phyloP scores from a whole-genome alignment of 2,113 vertebrate species.

The Sinocyclocheilus anshuiensis region DNA sequence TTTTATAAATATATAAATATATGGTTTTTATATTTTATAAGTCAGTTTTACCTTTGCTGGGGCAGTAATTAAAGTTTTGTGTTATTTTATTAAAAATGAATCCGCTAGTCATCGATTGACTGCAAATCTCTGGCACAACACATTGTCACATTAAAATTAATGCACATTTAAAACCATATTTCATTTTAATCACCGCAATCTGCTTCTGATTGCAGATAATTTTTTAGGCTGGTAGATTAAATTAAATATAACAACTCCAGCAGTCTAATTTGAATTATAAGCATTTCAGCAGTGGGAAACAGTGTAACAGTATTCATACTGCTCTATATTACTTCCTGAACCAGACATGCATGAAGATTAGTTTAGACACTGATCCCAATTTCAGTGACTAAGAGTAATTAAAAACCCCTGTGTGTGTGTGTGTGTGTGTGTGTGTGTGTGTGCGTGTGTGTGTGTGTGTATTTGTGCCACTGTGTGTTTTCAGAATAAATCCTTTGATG shows the following conservation, averaged over 20 bases:
- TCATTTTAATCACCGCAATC: slow-evolving; percentile 48
- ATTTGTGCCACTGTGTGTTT: no score
- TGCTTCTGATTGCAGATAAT: slow-evolving; percentile 41
- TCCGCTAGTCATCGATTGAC: slow-evolving; percentile 36
- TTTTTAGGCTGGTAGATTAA: slow-evolving; percentile 47
- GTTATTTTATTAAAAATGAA: slow-evolving; percentile 27
- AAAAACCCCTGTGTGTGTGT: slow-evolving; percentile 19
- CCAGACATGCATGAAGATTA: slow-evolving; percentile 50
- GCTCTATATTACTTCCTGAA: slow-evolving; percentile 46
- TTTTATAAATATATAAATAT: slow-evolving; percentile 35
- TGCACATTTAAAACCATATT: slow-evolving; percentile 47
- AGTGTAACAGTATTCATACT: slow-evolving; percentile 24
- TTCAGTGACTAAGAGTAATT: slow-evolving; percentile 49
- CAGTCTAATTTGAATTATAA: slow-evolving; percentile 45
- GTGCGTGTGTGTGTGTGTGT: neutral
- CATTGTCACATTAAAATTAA: slow-evolving; percentile 45
- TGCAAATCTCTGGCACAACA: slow-evolving; percentile 43
- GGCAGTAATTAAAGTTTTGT: slow-evolving; percentile 18
- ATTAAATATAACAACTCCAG: slow-evolving; percentile 45
- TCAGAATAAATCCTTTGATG: slow-evolving; percentile 39
- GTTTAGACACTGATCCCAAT: slow-evolving; percentile 40
- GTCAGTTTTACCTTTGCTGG: slow-evolving; percentile 13
- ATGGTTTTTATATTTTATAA: slow-evolving; percentile 29
- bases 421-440: slow-evolving; percentile 38
- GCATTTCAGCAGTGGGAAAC: slow-evolving; percentile 36